Percentiles rank a stretch among this genome's conserved stretches.
Conservation (phyloP, 2,888 invertebrate genomes). For the Tipula vernalis region DNA sequence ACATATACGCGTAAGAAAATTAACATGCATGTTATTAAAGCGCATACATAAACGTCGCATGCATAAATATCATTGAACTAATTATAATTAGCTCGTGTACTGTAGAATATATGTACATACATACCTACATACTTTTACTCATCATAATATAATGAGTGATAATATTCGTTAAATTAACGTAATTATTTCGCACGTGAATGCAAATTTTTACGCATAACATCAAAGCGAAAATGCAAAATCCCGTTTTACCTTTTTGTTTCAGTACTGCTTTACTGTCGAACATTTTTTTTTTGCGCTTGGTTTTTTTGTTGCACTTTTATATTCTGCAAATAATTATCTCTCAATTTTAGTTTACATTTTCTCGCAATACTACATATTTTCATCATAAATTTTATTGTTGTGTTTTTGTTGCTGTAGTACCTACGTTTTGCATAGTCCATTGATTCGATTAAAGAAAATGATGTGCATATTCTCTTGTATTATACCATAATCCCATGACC, state of each 20-base stretch:
- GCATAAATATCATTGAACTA: neutral
- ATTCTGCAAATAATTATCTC: neutral
- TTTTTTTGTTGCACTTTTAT: neutral
- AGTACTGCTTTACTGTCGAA: neutral
- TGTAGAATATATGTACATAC: neutral
- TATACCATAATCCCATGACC: neutral
- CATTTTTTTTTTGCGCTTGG: too few relatives aligned
- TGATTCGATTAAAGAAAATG: neutral
- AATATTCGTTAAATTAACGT: neutral
- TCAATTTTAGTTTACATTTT: neutral
- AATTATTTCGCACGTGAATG: slow-evolving; percentile 4
- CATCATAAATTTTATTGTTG: neutral
- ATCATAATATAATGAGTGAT: neutral
- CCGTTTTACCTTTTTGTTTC: neutral
- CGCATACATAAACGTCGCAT: neutral
- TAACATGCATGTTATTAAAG: too few relatives aligned
- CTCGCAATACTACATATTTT: neutral
- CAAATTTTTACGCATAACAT: neutral
- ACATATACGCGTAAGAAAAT: too few relatives aligned
- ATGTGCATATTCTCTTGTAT: neutral
- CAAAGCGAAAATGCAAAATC: neutral
- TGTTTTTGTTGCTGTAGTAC: neutral
- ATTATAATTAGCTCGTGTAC: neutral
- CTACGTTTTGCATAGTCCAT: neutral
- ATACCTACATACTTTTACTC: neutral